These are phyloP conservation scores for Megaceryle alcyon DNA, from an alignment of 2,797 vertebrate species.

Conservation along the genomic window DNA sequence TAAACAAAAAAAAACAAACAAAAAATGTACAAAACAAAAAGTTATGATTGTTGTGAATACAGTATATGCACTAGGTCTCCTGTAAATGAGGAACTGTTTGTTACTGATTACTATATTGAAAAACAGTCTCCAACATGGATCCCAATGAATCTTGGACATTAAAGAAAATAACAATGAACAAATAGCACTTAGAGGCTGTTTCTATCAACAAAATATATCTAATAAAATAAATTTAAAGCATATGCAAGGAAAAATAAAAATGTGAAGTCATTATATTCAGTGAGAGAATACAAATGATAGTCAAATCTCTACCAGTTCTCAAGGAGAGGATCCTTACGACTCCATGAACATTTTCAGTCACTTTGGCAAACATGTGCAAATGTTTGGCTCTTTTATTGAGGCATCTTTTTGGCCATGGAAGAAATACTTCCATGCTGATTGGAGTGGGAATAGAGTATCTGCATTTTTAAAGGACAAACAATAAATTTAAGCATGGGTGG, in stretches of 20 bases:
- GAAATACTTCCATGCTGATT: constrained; percentile 67
- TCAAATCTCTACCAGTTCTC: constrained; percentile 66
- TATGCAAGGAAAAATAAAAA: constrained; percentile 71
- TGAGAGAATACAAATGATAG: constrained; percentile 67
- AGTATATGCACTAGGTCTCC: constrained; percentile 70
- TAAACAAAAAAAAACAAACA: background rate
- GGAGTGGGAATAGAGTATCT: constrained; percentile 72
- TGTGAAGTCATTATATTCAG: constrained; percentile 53
- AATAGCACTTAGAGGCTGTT: constrained; percentile 61
- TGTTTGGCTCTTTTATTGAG: constrained; percentile 62
- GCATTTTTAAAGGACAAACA: constrained; percentile 80
- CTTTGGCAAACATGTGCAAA: constrained; percentile 73
- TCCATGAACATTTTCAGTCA: constrained; percentile 57
- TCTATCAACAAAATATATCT: constrained; percentile 53
- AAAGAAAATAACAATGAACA: constrained; percentile 68
- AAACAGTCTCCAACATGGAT: constrained; percentile 68
- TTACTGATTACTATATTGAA: constrained; percentile 45
- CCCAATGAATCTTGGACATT: constrained; percentile 68
- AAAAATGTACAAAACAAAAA: background rate
- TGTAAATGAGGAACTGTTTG: constrained; percentile 70
- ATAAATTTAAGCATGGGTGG: constrained; percentile 82
- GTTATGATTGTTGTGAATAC: constrained; percentile 60
- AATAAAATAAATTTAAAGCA: constrained; percentile 73
- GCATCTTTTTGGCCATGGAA: constrained; percentile 70
- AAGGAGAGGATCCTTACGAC: constrained; percentile 59